Evolutionary conservation across 2,888 invertebrate species (phyloP), one percentile per base, ranked within the genome.

Genomic region (Zeuzera pyrina): DNA sequence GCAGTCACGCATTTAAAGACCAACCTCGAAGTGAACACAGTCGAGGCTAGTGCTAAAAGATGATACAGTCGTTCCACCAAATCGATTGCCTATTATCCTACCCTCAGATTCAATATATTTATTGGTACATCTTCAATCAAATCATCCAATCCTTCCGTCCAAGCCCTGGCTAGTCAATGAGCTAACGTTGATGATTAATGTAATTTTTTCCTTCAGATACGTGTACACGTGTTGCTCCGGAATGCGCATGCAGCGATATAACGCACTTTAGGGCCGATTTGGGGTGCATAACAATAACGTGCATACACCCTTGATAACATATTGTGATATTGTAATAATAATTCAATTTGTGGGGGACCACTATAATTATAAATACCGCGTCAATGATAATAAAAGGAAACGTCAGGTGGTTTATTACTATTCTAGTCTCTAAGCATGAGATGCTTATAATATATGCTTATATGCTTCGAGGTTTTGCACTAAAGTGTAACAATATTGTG

Each of bases 161-260:
- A 19, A 19, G 19, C 8, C 8, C 19, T 19, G 19, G 8, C 19
- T 7, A 7, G 5, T 19, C 5, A 5, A 19, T 19, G 19, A 8
- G 19, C 6, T 19, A 5, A 19, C 19, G 5, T 19, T 2, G 5
- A 19, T 8, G 8, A 7, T 19, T 19, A 19, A 19, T 19, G 5
- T 7, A 19, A 7, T 19, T 8, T 19, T 19, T 19, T 8, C 19
- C 19, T 19, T 19, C 19, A 19, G 5, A 41, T 35, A 40, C 38
- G 51, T 42, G 62, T n/a, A 57, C 78, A 78, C 78, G 78, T 78
- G 77, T n/a, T 68, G 63, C 64, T 55, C 12, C 38, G 72, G 72
- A 72, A 70, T 73, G 72, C 54, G 52, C 39, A 44, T 52, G 43
- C 45, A 49, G 40, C 43, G 35, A 38, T 43, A 41, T 46, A 47